Evolutionary conservation across 2,888 invertebrate species (phyloP).

Genomic region (Atrina japonica): DNA sequence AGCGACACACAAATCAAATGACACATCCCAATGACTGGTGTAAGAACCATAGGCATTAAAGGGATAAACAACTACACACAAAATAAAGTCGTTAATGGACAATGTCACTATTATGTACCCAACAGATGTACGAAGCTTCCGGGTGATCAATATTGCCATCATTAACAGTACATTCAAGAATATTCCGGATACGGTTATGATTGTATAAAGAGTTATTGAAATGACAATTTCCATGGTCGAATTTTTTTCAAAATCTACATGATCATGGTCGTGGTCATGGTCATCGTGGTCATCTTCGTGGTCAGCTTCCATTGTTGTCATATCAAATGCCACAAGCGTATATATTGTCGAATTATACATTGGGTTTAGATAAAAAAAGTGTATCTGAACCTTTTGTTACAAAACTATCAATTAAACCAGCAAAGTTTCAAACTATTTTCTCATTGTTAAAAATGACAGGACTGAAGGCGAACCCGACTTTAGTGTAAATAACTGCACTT

Average conservation of each 20-base stretch:
- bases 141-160: constrained; percentile 12
- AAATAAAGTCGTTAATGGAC: constrained; percentile 21
- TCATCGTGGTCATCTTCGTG: too few species aligned
- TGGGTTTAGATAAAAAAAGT: too few species aligned
- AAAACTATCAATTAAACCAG: too few species aligned
- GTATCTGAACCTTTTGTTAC: too few species aligned
- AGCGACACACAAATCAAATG: neutral
- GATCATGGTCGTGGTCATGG: constrained; percentile 5
- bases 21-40: neutral
- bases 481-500: too few species aligned
- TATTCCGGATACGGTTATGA: constrained; percentile 3
- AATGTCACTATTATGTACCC: constrained; percentile 10
- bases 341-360: too few species aligned
- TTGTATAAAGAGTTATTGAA: neutral
- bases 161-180: constrained; percentile 14
- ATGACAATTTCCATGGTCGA: neutral
- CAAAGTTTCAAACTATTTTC: too few species aligned
- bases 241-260: neutral
- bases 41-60: constrained; percentile 14
- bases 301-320: too few species aligned
- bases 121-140: constrained; percentile 17
- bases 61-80: constrained; percentile 23
- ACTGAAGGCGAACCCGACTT: too few species aligned
- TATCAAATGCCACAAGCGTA: too few species aligned
- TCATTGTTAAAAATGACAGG: too few species aligned